phyloP scores from a whole-genome alignment of 1,140 invertebrate species.

The Leptinotarsa defecta region DNA sequence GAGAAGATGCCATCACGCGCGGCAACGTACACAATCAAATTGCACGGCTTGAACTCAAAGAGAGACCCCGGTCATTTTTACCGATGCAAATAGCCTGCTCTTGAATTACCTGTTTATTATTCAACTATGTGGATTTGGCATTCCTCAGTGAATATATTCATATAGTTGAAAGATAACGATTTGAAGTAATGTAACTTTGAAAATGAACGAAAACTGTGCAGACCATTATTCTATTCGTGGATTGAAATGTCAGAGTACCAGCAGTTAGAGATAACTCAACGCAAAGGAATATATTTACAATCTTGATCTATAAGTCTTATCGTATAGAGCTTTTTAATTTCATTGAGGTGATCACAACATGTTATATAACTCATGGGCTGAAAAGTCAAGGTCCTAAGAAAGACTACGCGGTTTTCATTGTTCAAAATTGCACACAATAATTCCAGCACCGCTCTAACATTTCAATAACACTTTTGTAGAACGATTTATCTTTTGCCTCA shows the following conservation, averaged over 20 bases:
- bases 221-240: background rate
- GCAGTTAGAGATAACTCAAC: background rate
- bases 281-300: background rate
- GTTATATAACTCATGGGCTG: too few relatives aligned
- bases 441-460: too few relatives aligned
- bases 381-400: too few relatives aligned
- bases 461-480: too few relatives aligned
- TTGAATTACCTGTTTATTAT: conserved; percentile 4
- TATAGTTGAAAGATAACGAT: too few relatives aligned
- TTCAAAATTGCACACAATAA: too few relatives aligned
- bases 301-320: background rate
- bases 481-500: too few relatives aligned
- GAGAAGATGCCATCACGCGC: conserved; percentile 21
- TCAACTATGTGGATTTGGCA: conserved; percentile 16
- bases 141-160: background rate
- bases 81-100: conserved; percentile 5
- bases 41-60: conserved; percentile 25
- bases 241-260: background rate
- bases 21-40: conserved; percentile 28
- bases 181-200: background rate
- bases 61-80: conserved; percentile 9
- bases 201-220: background rate
- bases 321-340: too few relatives aligned
- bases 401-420: too few relatives aligned
- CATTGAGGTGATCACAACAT: too few relatives aligned